Conservation (phyloP, 2,113 vertebrate genomes). For the Thryonomys swinderianus region DNA sequence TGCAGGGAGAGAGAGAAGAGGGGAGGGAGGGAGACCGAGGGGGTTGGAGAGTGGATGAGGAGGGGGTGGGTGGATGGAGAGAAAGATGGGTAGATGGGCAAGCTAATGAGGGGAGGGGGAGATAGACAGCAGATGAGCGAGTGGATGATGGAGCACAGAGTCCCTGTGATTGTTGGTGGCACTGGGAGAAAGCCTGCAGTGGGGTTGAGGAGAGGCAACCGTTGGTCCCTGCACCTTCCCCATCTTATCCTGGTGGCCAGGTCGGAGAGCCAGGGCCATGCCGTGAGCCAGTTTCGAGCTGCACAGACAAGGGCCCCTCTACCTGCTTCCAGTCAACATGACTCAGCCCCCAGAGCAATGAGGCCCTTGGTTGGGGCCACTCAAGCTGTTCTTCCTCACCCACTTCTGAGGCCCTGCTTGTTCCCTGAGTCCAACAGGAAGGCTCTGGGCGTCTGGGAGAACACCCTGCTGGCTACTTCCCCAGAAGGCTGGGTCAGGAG, state of each 20-base stretch:
- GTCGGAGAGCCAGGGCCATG: not conserved
- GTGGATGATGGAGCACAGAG: not conserved
- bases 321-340: not conserved
- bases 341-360: not conserved
- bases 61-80: too few species aligned
- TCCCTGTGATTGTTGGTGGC: not conserved
- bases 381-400: not conserved
- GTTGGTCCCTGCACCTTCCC: not conserved
- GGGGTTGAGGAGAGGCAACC: not conserved
- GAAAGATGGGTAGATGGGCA: rapidly evolving
- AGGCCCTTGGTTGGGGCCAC: not conserved
- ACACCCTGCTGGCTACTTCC: not conserved
- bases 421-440: not conserved
- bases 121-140: rapidly evolving
- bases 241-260: not conserved
- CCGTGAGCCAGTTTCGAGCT: too few species aligned
- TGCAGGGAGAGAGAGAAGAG: not conserved
- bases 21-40: not conserved
- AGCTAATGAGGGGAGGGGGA: not conserved
- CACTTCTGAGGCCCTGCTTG: not conserved
- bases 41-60: not conserved
- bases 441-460: not conserved
- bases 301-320: not conserved
- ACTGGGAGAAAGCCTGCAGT: not conserved
- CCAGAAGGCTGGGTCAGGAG: not conserved